Conservation (phyloP, 2,888 invertebrate genomes). For the Lasioglossum oenotherae region DNA sequence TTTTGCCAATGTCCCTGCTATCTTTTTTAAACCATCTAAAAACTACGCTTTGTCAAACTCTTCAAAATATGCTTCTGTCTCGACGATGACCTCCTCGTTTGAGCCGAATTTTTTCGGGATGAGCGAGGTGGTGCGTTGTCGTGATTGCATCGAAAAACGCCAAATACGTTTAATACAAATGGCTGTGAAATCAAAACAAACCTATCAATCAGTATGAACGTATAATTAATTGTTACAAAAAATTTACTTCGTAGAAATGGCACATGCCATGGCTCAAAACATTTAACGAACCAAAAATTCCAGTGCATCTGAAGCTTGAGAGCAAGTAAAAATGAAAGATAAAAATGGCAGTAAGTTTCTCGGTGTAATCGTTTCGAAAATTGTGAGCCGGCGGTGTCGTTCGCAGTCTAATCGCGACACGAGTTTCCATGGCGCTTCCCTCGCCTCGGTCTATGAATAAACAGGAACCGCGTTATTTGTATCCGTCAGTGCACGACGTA, state of each 20-base stretch:
- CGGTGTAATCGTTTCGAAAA: background rate
- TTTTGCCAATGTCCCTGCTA: too few relatives aligned
- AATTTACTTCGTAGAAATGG: background rate
- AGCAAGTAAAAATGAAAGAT: background rate
- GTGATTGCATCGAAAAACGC: too few relatives aligned
- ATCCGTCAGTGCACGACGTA: slow-evolving; percentile 22
- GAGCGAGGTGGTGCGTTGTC: too few relatives aligned
- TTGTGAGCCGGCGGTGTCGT: background rate
- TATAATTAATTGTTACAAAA: background rate
- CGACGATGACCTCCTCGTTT: too few relatives aligned
- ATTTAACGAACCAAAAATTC: background rate
- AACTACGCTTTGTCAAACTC: too few relatives aligned
- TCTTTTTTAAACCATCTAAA: too few relatives aligned
- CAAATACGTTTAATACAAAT: too few relatives aligned
- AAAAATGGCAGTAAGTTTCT: background rate
- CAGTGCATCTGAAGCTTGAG: background rate
- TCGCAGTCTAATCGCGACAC: background rate
- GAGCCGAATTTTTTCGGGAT: too few relatives aligned
- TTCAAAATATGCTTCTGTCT: too few relatives aligned
- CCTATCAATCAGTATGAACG: too few relatives aligned
- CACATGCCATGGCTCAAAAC: background rate
- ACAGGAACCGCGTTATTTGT: slow-evolving; percentile 48
- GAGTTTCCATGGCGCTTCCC: slow-evolving; percentile 18
- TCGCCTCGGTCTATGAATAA: slow-evolving; percentile 16
- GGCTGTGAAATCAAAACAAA: too few relatives aligned